A percentile compares a stretch with the other conserved stretches of the same genome.
These are phyloP conservation scores for Vicugna pacos DNA, from an alignment of 2,113 vertebrate species.

Conservation along the genomic window DNA sequence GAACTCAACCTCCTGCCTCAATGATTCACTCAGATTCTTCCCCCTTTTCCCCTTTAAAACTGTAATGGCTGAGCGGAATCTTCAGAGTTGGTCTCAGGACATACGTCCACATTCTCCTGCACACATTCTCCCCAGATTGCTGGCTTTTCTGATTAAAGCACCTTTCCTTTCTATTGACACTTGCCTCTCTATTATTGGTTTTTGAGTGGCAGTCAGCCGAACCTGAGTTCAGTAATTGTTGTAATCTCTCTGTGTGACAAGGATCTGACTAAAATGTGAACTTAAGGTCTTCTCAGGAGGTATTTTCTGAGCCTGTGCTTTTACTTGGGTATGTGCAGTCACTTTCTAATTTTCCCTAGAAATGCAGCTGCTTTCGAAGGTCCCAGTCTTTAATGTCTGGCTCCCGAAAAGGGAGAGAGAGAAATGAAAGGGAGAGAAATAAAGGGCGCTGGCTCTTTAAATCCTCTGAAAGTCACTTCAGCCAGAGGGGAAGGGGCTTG, in stretches of 20 bases:
- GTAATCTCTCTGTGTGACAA: not conserved
- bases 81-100: too few relatives aligned
- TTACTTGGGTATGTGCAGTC: not conserved
- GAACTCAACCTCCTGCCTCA: too few relatives aligned
- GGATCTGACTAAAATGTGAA: not conserved
- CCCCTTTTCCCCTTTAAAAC: too few relatives aligned
- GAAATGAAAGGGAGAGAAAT: not conserved
- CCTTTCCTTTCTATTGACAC: too few relatives aligned
- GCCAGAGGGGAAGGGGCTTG: not conserved
- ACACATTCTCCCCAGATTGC: too few relatives aligned
- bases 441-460: not conserved
- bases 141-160: too few relatives aligned
- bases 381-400: not conserved
- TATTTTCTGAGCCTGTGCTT: not conserved
- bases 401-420: not conserved
- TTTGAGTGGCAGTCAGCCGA: too few relatives aligned
- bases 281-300: not conserved
- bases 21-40: too few relatives aligned
- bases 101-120: too few relatives aligned
- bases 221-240: not conserved
- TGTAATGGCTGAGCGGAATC: too few relatives aligned
- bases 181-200: too few relatives aligned
- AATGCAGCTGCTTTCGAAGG: not conserved
- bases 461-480: not conserved
- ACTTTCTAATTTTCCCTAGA: not conserved